Conservation (phyloP, 2,888 invertebrate species). For the Ophonus ardosiacus region DNA sequence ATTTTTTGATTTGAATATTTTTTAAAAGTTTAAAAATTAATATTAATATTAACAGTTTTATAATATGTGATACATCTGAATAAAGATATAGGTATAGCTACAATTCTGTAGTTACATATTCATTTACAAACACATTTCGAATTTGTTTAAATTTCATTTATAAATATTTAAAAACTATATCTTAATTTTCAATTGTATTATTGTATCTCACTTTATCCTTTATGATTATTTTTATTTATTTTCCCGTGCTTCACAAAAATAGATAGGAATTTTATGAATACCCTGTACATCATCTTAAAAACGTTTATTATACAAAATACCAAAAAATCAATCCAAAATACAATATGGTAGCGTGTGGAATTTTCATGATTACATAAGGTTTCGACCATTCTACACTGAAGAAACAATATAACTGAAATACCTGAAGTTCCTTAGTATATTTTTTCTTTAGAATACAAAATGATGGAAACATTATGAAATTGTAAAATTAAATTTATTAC, state of each 20-base stretch:
- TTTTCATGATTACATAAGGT: neutral
- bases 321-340: neutral
- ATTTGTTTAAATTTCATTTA: neutral
- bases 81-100: too few relatives aligned
- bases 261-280: neutral
- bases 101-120: too few relatives aligned
- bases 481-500: neutral
- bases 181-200: neutral
- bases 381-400: slow-evolving; percentile 2
- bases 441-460: neutral
- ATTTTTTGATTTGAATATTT: too few relatives aligned
- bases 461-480: slow-evolving; percentile 4
- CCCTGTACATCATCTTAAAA: neutral
- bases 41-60: too few relatives aligned
- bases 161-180: neutral
- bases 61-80: too few relatives aligned
- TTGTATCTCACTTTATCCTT: neutral
- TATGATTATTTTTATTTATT: neutral
- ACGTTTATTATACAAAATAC: slow-evolving; percentile 14
- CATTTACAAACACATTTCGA: too few relatives aligned
- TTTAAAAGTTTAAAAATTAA: too few relatives aligned
- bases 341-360: neutral
- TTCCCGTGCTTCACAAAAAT: neutral
- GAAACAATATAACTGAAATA: neutral
- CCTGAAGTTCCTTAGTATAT: neutral